Conservation (phyloP, 64 coral and sea anemone genomes). For the Stichodactyla mertensii region DNA sequence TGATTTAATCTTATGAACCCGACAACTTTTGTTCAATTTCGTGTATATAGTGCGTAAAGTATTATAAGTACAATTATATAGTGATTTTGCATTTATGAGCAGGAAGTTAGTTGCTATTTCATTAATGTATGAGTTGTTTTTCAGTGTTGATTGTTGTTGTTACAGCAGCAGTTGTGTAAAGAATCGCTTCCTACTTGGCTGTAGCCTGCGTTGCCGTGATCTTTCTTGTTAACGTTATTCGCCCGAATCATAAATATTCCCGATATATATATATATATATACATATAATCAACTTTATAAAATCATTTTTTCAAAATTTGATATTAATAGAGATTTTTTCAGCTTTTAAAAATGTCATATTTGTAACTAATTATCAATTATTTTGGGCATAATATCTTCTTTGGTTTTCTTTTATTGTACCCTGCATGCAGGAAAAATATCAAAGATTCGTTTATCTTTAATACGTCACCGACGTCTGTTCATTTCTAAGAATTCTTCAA, state of each 20-base stretch:
- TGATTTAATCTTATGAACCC: too few relatives aligned
- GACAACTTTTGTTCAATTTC: too few relatives aligned
- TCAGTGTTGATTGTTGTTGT: too few relatives aligned
- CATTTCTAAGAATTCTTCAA: conserved; percentile 63
- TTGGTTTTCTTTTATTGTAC: neutral
- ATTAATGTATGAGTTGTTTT: too few relatives aligned
- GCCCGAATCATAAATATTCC: neutral
- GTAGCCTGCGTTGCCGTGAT: neutral
- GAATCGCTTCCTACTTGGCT: too few relatives aligned
- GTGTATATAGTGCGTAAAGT: too few relatives aligned
- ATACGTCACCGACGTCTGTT: neutral
- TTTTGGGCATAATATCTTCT: neutral
- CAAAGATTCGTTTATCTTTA: neutral
- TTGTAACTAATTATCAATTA: neutral
- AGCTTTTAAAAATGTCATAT: neutral
- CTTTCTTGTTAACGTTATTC: neutral
- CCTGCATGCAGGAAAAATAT: neutral
- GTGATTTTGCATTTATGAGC: too few relatives aligned
- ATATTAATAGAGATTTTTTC: neutral
- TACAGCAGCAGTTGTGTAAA: neutral
- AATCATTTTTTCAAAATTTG: neutral
- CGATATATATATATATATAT: neutral
- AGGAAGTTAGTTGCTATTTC: too few relatives aligned
- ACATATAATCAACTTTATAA: neutral
- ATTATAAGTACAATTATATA: too few relatives aligned